Evolutionary conservation across 1,140 invertebrate species (phyloP), one percentile per base, ranked within the genome.

Genomic region (Acromyrmex charruanus): DNA sequence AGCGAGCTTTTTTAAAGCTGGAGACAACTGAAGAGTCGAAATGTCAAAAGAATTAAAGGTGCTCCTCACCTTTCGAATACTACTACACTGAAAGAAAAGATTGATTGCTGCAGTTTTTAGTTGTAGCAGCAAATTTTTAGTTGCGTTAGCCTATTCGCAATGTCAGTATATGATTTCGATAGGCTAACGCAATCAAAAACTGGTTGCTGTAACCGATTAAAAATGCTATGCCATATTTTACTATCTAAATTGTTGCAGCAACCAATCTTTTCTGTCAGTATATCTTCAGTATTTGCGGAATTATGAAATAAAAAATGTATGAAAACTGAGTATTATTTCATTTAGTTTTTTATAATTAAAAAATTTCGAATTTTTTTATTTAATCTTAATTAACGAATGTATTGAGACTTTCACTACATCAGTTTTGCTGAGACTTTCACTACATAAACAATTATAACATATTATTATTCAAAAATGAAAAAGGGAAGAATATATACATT

Each of bases 1-100:
- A 31, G 39, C 49, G n/a, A 21, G 14, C 31, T 16, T 44, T 71
- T 68, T 71, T 35, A 16, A n/a, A 39, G n/a, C n/a, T 14, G 16
- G n/a, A 14, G 65, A 80, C n/a, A 53, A 69, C 39, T 55, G n/a
- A 25, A 59, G 53, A 82, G 25, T 28, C 16, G 25, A 82, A 28
- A 44, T 58, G 3, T 58, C 65, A n/a, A 58, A 31, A 31, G 7
- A 80, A 10, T 9, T 69, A 81, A 80, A 68, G 0, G 21, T 31
- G 10, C 10, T 21, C n/a, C 12, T 53, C 12, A 16, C 18, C 14
- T 53, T 53, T 14, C 18, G 7, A 39, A 55, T 6, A 9, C 55
- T 58, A 58, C 55, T 55, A 39, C 4, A 35, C 31, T 35, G 31
- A 35, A 35, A 35, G 31, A 35, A 35, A 6, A 35, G 0, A 35